Evolutionary conservation across 1,140 invertebrate genomes (phyloP), one percentile per base, ranked within the genome.

Genomic region (Solenopsis invicta): DNA sequence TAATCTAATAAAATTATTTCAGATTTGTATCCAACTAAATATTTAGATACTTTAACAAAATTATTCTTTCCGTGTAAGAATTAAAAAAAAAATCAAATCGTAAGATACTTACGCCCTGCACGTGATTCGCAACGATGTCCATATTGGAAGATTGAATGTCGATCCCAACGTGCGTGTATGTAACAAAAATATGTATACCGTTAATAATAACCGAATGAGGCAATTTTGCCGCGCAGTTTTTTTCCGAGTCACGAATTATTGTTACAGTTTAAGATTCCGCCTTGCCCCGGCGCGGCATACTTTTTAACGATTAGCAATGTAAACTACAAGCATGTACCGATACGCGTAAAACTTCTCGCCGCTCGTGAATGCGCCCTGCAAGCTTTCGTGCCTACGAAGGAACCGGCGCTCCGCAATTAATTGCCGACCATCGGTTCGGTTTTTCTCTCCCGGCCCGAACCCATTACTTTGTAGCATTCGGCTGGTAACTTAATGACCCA

Each of bases 61-160:
- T 4, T 8, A 41, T 41, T 41, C 41, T 41, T 41, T 41, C 41
- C 0, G 5, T 69, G 12, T 18, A 74, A n/a, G 9, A 37, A 37
- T 66, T 37, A 1, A 13, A 34, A 29, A 88, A 89, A 87, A 75
- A 24, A 69, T 56, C 45, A 59, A 24, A 78, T 75, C 37, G 61
- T 41, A 76, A 59, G 72, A 91, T 92, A 93, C 93, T 93, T 88
- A 93, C 93, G 91, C 93, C 93, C 93, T 93, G 91, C 85, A 85
- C 81, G 85, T 12, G 34, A 76, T 78, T 45, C 37, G 34, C 59
- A 45, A 12, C 56, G 41, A 61, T 21, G 52, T 29, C 34, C 18
- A 41, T 9, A 52, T 13, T n/a, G n/a, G 69, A 48, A 76, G 71
- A 66, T 48, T n/a, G 16, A 21, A 37, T n/a, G 64, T 54, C 50